Evolutionary conservation across 2,888 invertebrate species (phyloP).

Genomic region (Polyommatus icarus): DNA sequence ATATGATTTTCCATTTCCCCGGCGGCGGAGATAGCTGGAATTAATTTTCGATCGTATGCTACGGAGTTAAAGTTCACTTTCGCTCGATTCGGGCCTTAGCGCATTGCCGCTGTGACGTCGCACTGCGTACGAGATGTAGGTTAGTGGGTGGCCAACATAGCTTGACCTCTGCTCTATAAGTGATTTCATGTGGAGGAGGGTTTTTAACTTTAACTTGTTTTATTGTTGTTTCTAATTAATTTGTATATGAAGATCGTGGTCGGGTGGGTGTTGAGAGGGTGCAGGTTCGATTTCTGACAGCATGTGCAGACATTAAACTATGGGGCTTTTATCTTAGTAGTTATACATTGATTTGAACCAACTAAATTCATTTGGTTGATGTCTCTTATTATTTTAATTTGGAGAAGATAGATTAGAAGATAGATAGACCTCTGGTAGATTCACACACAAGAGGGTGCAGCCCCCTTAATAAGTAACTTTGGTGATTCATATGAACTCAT

Average conservation of each 20-base stretch:
- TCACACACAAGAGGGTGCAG: no score
- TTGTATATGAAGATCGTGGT: background rate
- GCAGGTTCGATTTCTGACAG: background rate
- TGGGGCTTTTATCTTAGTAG: background rate
- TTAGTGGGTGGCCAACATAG: conserved; percentile 46
- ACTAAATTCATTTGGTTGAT: no score
- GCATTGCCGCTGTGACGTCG: conserved; percentile 55
- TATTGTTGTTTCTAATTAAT: conserved; percentile 27
- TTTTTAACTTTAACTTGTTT: conserved; percentile 27
- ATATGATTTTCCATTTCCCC: conserved; percentile 26
- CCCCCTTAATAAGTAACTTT: no score
- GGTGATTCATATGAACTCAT: no score
- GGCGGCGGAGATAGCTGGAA: background rate
- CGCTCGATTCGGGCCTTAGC: conserved; percentile 43
- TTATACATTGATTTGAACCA: no score
- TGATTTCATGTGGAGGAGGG: conserved; percentile 28
- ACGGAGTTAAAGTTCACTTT: conserved; percentile 19
- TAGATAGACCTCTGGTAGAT: no score
- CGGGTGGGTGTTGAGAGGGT: background rate
- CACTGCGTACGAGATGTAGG: conserved; percentile 50
- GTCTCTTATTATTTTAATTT: no score
- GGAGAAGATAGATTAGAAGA: no score
- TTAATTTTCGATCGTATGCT: conserved; percentile 18
- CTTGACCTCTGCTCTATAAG: conserved; percentile 37
- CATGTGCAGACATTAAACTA: background rate